Evolutionary conservation across 2,797 vertebrate genomes (phyloP).

Genomic region (Spea hammondii): DNA sequence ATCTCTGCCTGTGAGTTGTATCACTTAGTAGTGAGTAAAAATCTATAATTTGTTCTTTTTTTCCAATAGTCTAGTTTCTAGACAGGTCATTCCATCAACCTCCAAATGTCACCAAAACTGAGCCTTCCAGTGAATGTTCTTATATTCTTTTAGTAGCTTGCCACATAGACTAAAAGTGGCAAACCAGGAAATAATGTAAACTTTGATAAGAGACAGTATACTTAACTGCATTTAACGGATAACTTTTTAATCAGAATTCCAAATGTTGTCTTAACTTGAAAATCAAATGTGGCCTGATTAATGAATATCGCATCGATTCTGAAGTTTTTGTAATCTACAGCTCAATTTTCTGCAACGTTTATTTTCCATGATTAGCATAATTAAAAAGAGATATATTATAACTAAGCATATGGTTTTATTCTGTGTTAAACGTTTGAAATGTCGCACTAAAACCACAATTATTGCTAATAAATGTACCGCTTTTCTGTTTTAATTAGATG

Average conservation of each 20-base stretch:
- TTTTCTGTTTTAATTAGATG: conserved; percentile 19
- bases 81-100: no score
- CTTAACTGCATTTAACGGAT: not conserved
- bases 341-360: conserved; percentile 45
- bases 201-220: no score
- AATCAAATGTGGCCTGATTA: not conserved
- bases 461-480: conserved; percentile 13
- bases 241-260: not conserved
- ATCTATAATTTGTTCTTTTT: no score
- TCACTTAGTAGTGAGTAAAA: no score
- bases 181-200: no score
- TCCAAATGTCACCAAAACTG: no score
- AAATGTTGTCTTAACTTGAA: not conserved
- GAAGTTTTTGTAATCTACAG: conserved; percentile 11
- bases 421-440: conserved; percentile 27
- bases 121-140: no score
- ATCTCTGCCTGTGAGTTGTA: no score
- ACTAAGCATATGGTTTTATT: conserved; percentile 23
- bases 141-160: no score
- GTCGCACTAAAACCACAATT: conserved; percentile 34
- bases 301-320: conserved; percentile 10
- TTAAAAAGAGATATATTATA: conserved; percentile 36
- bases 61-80: no score
- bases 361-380: conserved; percentile 26
- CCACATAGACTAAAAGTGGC: no score